Evolutionary conservation across 2,797 vertebrate species (phyloP), one percentile per base, ranked within the genome.

Genomic region (Sebastes oblongus): DNA sequence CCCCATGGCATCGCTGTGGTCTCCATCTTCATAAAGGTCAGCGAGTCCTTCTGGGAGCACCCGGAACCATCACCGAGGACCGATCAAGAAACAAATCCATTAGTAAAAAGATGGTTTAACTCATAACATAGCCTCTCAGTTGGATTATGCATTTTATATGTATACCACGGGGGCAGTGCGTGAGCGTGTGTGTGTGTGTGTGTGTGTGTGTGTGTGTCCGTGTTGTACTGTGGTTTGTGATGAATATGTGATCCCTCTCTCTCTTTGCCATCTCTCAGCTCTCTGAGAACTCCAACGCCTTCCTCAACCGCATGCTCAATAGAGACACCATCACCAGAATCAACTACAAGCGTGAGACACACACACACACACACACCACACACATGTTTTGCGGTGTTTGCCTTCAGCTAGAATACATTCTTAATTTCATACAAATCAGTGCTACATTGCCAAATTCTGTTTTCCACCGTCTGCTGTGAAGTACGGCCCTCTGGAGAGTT

Each of bases 261-360:
- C 54, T 80, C 62, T 73, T 71, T 82, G 56, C 85, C 56, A 32
- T 82, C 78, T 85, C 87, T 18, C 85, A 99, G 98, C 97, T 99
- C 91, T 98, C 98, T 69, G 98, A 99, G 91, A 97, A 97, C 91
- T 97, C 98, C 91, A 99, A 99, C 89, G 88, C 94, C 75, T 98
- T 99, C 95, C 96, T 99, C 92, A 98, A 98, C 94, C 97, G 98
- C 85, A 98, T 99, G 97, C 96, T 99, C 87, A 98, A 97, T 94
- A 97, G 98, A 97, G 98, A 98, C 94, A 99, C 97, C 90, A 98
- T 99, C 92, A 99, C 97, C 6, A 97, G 98, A 97, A 99, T 99
- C 96, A 99, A 97, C 3, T 99, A 99, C 93, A 99, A 98, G 95
- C 97, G 98, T 99, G 97, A 98, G 97, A 52, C n/a, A 10, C 67